Evolutionary conservation across 37 sponge, comb jelly and placozoan genomes (phyloP).

Genomic region (Trichoplax adhaerens): DNA sequence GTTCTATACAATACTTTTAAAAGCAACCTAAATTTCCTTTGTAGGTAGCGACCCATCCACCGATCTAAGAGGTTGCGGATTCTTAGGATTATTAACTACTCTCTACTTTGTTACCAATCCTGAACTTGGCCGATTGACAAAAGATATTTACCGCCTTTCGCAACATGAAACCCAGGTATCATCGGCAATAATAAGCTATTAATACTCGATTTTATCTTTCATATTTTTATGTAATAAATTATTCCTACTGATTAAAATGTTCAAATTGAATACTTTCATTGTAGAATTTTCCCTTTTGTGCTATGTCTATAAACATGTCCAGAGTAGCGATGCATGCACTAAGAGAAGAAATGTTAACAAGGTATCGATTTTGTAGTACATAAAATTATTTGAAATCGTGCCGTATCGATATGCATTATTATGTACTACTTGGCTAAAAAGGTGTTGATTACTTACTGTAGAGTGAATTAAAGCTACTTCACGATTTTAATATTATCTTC

Average conservation of each 20-base stretch:
- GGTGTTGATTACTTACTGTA: too few species aligned
- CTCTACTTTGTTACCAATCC: constrained; percentile 38
- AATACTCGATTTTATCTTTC: too few species aligned
- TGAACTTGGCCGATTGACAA: constrained; percentile 17
- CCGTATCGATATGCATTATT: not conserved
- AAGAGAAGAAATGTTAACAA: constrained; percentile 21
- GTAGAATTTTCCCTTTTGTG: constrained; percentile 50
- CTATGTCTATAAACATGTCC: constrained; percentile 56
- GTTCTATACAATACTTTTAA: too few species aligned
- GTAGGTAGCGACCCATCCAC: constrained; percentile 65
- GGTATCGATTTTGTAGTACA: not conserved
- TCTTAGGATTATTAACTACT: constrained; percentile 53
- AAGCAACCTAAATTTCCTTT: not conserved
- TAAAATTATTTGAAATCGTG: too few species aligned
- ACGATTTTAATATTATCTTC: too few species aligned
- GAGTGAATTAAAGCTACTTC: too few species aligned
- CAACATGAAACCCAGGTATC: not conserved
- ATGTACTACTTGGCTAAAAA: constrained; percentile 19
- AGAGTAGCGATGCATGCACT: constrained; percentile 36
- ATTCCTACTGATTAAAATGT: too few species aligned
- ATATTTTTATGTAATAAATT: too few species aligned
- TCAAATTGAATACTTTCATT: not conserved
- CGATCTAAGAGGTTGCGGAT: constrained; percentile 63
- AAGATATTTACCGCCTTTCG: constrained; percentile 38
- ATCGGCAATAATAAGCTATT: not conserved